Evolutionary conservation across 2,113 vertebrate species (phyloP).

Genomic region (Heterochromis multidens): DNA sequence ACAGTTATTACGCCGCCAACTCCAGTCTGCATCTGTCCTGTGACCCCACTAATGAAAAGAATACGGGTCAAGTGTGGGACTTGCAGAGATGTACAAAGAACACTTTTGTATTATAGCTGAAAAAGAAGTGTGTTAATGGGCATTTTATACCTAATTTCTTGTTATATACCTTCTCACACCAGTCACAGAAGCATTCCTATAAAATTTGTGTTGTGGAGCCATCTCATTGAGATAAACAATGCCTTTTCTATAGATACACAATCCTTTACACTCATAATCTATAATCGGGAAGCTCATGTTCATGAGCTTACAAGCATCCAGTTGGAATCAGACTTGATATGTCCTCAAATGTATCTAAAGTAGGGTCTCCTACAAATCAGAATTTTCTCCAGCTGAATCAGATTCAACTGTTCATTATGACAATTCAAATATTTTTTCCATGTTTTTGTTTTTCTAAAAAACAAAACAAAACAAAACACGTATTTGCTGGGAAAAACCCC

Average conservation of each 20-base stretch:
- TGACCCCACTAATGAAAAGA: neutral
- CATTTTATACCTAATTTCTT: neutral
- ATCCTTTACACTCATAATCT: neutral
- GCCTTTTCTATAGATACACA: neutral
- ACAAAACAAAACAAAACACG: too few relatives aligned
- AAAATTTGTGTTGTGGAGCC: neutral
- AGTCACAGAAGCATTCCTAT: neutral
- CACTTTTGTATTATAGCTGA: neutral
- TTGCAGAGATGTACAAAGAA: neutral
- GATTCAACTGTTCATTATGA: neutral
- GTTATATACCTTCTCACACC: neutral
- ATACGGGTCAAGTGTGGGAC: neutral
- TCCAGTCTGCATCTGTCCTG: neutral
- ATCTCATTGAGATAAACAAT: neutral
- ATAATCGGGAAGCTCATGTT: too few relatives aligned
- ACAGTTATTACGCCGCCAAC: constrained; percentile 1
- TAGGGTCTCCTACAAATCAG: too few relatives aligned
- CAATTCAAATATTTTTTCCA: neutral
- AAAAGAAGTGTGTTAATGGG: neutral
- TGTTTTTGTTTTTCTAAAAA: too few relatives aligned
- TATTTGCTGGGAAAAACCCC: too few relatives aligned
- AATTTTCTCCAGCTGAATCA: too few relatives aligned
- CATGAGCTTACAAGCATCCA: too few relatives aligned
- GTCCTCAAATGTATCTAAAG: too few relatives aligned
- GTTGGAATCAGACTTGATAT: too few relatives aligned